Evolutionary conservation across 2,113 vertebrate genomes (phyloP), one percentile per base, ranked within the genome.

Genomic region (Paralichthys olivaceus): DNA sequence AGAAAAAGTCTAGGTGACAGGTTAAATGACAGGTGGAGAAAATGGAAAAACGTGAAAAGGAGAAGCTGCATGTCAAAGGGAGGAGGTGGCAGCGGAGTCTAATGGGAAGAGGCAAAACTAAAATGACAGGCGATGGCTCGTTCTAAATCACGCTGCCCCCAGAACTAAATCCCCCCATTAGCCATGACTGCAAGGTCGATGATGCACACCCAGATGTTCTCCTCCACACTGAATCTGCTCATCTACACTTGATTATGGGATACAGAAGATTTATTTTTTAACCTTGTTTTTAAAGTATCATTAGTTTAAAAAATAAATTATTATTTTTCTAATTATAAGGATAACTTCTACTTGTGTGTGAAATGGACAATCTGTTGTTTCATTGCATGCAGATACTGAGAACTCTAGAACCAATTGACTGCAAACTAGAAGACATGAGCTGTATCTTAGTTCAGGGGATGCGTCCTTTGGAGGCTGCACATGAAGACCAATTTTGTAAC

Each of bases 161-260:
- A 66, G 79, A 91, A 89, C 87, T 82, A 92, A 93, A 83, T 79
- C 53, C 68, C 28, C 72, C 69, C 58, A 91, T 91, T 90, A 91
- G 78, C 72, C 71, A 9, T 17, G 82, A 73, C 81, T 60, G 66
- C 37, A 86, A 94, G 93, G 91, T 91, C 84, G 84, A 87, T 90
- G 84, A 87, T 72, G 84, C 1, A 67, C 72, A 74, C 68, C 63
- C 78, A 89, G 75, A 87, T 69, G 75, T 74, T 70, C 61, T 57
- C 56, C 51, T 62, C 57, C 63, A n/a, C n/a, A n/a, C 14, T 72
- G n/a, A 66, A 61, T 51, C 59, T 62, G 70, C 40, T 47, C 57
- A 37, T 47, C 53, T 20, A 6, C n/a, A 23, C 12, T 14, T 20
- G 45, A 58, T 55, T 55, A 40, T 13, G 3, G 37, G 37, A 40